Evolutionary conservation across 2,888 invertebrate species (phyloP).

Genomic region (Scaptomyza reducta): DNA sequence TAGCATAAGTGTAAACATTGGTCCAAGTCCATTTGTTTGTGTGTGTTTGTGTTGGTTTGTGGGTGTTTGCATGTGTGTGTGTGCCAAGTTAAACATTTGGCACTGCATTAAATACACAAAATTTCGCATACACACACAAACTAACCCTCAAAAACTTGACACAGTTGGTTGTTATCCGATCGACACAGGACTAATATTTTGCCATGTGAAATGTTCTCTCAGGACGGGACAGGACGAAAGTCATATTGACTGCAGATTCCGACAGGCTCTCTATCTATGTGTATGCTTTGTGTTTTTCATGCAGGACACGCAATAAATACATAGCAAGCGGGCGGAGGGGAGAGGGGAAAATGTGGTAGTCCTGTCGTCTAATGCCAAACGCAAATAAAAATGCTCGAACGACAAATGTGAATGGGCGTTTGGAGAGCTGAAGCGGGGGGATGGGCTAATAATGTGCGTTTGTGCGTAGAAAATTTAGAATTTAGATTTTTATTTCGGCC

Average conservation of each 20-base stretch:
- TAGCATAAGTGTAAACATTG: slow-evolving; percentile 76
- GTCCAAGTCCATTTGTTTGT: slow-evolving; percentile 31
- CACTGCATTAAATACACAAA: slow-evolving; percentile 74
- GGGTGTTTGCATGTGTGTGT: slow-evolving; percentile 31
- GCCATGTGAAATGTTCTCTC: slow-evolving; percentile 3
- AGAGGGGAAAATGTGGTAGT: not conserved
- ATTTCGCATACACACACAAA: slow-evolving; percentile 43
- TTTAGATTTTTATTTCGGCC: slow-evolving; percentile 68
- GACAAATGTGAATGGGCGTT: slow-evolving; percentile 42
- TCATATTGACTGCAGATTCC: slow-evolving; percentile 24
- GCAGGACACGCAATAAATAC: slow-evolving; percentile 25
- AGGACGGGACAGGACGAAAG: slow-evolving; percentile 8
- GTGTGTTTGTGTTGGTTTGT: slow-evolving; percentile 11
- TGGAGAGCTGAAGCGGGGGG: slow-evolving; percentile 2
- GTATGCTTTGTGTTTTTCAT: slow-evolving; percentile 33
- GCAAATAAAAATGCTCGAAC: slow-evolving; percentile 64
- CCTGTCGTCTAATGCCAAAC: slow-evolving; percentile 59
- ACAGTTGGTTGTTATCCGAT: slow-evolving; percentile 23
- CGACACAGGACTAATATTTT: slow-evolving; percentile 20
- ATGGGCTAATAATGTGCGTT: slow-evolving; percentile 57
- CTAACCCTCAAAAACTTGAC: slow-evolving; percentile 22
- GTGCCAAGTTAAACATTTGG: slow-evolving; percentile 63
- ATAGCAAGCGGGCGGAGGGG: not conserved
- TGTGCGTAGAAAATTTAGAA: slow-evolving; percentile 72
- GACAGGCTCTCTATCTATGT: not conserved